Base-by-base conservation (phyloP, 2,888 invertebrate species). In the Coenonympha glycerion region DNA sequence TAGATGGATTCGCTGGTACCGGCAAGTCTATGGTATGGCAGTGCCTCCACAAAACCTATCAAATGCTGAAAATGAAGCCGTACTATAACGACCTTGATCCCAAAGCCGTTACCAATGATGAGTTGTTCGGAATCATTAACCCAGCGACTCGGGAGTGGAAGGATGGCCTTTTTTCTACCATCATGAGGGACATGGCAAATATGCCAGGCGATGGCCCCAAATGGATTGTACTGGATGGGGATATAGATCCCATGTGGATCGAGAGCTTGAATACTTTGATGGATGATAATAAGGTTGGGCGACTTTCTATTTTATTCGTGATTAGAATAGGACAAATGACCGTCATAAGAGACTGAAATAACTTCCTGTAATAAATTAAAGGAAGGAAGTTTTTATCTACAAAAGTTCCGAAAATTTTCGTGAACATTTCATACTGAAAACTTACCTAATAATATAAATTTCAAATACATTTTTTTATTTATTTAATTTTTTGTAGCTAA, bases 221-320 rank as follows among this genome's bases (percentile, higher is more conserved):
- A 73, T 98, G 98, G 98, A 96, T 98, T 63, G 94, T 98, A 6
- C 89, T 97, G 39, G 98, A 98, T 76, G 97, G 98, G 13, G 97
- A 98, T 71, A 97, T 98, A 63, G 97, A 98, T 87, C 97, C 97
- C 1, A 97, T 97, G 97, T 98, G 97, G 98, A 98, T 98, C 67
- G 97, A 98, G 80, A 97, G 96, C 24, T 88, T 98, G 21, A 98
- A 98, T 72, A 98, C 97, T 2, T 92, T 98, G 13, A 98, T 98
- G 97, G 98, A 98, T 75, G 98, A 98, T 72, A 98, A 98, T 76
- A 98, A 98, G 88, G 93, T 49, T 56, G 11, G 22, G 18, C 1
- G 8, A 11, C 28, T 19, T 6, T 28, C 11, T 3, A 6, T 18
- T 16, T 41, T 41, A 5, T n/a, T 6, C 37, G 6, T 18, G 3